Evolutionary conservation across 2,113 vertebrate genomes (phyloP), one percentile per base, ranked within the genome.

Genomic region (Pycnonotus jocosus): DNA sequence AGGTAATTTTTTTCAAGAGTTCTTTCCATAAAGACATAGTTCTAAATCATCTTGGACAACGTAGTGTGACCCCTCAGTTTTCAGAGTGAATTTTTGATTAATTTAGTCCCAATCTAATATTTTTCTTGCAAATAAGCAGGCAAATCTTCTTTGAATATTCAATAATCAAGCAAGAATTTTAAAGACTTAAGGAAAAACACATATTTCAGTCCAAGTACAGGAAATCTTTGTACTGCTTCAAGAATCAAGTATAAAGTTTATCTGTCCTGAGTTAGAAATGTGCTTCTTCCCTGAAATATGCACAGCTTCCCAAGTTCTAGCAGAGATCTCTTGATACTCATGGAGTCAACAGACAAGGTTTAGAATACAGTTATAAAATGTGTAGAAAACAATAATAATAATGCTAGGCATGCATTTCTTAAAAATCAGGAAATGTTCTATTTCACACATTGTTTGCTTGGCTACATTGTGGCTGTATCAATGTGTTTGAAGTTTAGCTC

Each of bases 401-500:
- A 51, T 28, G 28, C 30, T 72, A 71, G 66, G n/a, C 40, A 27
- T 35, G 10, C 53, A 30, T 87, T 87, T 72, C 74, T 72, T 88
- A 62, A 90, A 86, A 96, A 65, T 22, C 0, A 1, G 51, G 50
- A 85, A 42, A 25, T 71, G 33, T 50, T 80, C 23, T 90, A 6
- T 68, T 79, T 81, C 35, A 6, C 76, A 28, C 10, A 8, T 77
- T 62, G 23, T 28, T 90, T 90, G 5, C 47, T 82, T 66, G n/a
- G 57, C 60, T 88, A 12, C 72, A 37, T 31, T 81, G 58, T 79
- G 68, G 35, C 13, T 79, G 15, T 62, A 72, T 66, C 38, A 66
- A 10, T 45, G 50, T 68, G 81, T 85, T 95, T 93, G 85, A 95
- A 95, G 64, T 94, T 86, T 53, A 58, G 45, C 45, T 91, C 28